Percentiles rank a stretch among this genome's conserved stretches.
Evolutionary conservation across 2,113 vertebrate species (phyloP).

Genomic region (Periophthalmus modestus): DNA sequence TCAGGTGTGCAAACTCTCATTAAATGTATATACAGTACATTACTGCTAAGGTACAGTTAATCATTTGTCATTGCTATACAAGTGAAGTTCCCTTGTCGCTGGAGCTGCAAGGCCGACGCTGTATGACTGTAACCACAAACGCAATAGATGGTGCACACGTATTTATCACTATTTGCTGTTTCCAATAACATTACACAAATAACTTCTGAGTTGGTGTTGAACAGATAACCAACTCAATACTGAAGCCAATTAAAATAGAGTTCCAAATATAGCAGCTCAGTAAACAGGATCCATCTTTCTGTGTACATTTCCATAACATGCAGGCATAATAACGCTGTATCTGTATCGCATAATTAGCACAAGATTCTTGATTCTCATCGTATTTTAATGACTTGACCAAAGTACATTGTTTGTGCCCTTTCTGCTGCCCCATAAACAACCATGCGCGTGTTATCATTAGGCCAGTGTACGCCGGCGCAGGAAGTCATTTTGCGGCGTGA

Average conservation of each 20-base stretch:
- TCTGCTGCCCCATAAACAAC: neutral
- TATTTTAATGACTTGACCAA: slow-evolving; percentile 8
- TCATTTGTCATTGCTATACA: too few relatives aligned
- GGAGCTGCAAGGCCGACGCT: neutral
- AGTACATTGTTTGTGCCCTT: slow-evolving; percentile 11
- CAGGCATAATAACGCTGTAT: slow-evolving; percentile 20
- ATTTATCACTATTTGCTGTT: neutral
- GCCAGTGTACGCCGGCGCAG: too few relatives aligned
- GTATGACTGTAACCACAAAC: neutral
- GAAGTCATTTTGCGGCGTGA: slow-evolving; percentile 60
- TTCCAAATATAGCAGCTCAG: neutral
- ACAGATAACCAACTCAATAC: neutral
- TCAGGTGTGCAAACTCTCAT: too few relatives aligned
- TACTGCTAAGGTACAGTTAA: neutral
- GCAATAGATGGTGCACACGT: neutral
- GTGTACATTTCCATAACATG: slow-evolving; percentile 25
- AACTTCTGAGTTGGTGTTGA: neutral
- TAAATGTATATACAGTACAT: neutral
- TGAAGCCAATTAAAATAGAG: neutral
- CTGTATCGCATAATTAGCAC: slow-evolving; percentile 24
- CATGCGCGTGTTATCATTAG: neutral
- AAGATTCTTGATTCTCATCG: slow-evolving; percentile 19
- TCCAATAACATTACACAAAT: neutral
- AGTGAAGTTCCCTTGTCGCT: too few relatives aligned
- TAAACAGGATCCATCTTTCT: neutral